These are phyloP conservation scores for Athene noctua DNA, from an alignment of 2,113 vertebrate genomes.

Conservation along the genomic window DNA sequence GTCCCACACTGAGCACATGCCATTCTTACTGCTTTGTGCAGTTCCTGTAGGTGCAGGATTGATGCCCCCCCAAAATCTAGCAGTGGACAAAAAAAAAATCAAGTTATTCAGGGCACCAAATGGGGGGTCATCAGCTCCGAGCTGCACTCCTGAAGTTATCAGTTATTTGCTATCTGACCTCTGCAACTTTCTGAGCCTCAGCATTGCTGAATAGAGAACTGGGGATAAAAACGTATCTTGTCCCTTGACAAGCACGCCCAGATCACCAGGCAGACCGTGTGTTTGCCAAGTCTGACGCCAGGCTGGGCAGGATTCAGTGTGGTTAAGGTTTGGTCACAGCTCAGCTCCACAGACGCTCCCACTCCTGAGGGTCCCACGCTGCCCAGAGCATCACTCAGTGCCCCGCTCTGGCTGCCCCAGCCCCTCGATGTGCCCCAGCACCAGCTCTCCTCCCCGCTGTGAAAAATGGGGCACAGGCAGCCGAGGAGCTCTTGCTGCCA, in stretches of 20 bases:
- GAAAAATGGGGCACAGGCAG: background rate
- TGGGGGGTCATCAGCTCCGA: fast-evolving
- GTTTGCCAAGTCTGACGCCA: fast-evolving
- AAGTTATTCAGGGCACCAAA: background rate
- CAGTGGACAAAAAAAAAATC: background rate
- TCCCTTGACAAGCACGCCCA: background rate
- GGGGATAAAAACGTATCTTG: background rate
- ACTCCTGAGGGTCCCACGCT: background rate
- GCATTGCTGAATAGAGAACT: background rate
- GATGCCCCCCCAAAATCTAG: background rate
- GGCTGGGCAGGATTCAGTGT: fast-evolving
- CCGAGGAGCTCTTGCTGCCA: background rate
- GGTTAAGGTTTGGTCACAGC: background rate
- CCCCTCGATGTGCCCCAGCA: background rate
- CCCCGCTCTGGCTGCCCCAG: background rate
- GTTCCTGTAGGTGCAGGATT: no score
- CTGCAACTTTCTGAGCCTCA: background rate
- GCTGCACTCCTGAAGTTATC: fast-evolving
- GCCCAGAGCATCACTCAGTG: fast-evolving
- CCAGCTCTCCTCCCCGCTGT: fast-evolving
- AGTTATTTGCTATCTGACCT: background rate
- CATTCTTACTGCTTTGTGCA: background rate
- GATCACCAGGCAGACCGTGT: background rate
- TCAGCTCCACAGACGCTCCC: background rate
- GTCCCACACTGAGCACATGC: background rate